Percentiles rank a stretch among this genome's conserved stretches.
Conservation (phyloP, 2,888 invertebrate species). For the Fabriciana adippe region DNA sequence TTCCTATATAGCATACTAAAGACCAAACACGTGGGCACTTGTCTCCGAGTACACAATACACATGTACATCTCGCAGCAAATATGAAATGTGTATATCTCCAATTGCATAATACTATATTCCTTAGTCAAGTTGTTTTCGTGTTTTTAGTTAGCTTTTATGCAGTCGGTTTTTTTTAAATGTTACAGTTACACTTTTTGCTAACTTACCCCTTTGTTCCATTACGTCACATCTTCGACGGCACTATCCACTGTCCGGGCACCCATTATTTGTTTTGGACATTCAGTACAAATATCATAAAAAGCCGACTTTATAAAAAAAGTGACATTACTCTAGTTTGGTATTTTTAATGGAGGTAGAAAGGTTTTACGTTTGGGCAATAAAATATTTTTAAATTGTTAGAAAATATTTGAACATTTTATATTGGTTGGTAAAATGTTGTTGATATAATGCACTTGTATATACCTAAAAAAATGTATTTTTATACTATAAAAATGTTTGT, state of each 20-base stretch:
- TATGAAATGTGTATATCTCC: no score
- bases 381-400: slow-evolving; percentile 4
- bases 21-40: no score
- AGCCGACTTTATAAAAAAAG: slow-evolving; percentile 30
- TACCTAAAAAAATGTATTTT: no score
- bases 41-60: no score
- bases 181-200: slow-evolving; percentile 59
- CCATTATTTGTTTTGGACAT: slow-evolving; percentile 57
- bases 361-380: background rate
- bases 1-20: no score
- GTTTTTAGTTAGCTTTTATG: no score
- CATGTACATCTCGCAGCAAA: no score
- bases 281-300: slow-evolving; percentile 57
- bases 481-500: no score
- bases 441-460: no score
- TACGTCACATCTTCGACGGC: slow-evolving; percentile 48
- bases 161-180: slow-evolving; percentile 28
- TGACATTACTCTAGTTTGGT: slow-evolving; percentile 2
- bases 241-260: slow-evolving; percentile 44
- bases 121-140: no score
- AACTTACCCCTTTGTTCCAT: slow-evolving; percentile 56
- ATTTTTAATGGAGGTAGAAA: background rate
- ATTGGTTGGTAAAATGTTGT: slow-evolving; percentile 1
- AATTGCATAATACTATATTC: no score
- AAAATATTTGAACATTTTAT: background rate